Base-by-base conservation (phyloP, 1,140 invertebrate species). In the Dinoponera quadriceps region DNA sequence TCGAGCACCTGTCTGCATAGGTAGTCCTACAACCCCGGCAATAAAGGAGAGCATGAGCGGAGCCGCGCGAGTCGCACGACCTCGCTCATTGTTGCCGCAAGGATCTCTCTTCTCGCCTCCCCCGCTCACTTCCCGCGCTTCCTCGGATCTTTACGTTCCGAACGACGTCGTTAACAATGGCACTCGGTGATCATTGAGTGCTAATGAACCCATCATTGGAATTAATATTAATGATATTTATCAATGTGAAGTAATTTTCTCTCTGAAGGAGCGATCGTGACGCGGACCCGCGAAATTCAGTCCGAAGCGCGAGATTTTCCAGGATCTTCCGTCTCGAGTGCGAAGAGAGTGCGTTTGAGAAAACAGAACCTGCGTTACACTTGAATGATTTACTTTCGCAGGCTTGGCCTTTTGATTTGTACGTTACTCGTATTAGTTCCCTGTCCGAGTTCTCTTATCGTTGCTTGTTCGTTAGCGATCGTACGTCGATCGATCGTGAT, bases 1-100 rank as follows among this genome's bases (percentile, higher is more conserved):
- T 87, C 85, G 71, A 62, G 65, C 86, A 88, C 86, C 86, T 88
- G 86, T 87, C 75, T 66, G 82, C 54, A 60, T 60, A 75, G 57
- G 51, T 82, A 88, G 86, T 87, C 65, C 74, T 66, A 33, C 85
- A 60, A 85, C 57, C 62, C 51, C 49, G 55, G n/a, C 73, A 57
- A 84, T 78, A 86, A 87, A 86, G 27, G 81, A 86, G 73, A 83
- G 48, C 80, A 59, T 71, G 74, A 84, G 82, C 63, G 49, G 25
- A 44, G 25, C 60, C 57, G 54, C 48, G 38, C 81, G 54, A 73
- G 68, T 62, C 65, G 44, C 77, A 74, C 69, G 77, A 62, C 65
- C 65, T 87, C 71, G 29, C 49, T 74, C 54, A 85, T 86, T 74
- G 85, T 86, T 72, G 59, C 48, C 63, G 20, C 75, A 51, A 81